Conservation (phyloP, 1,140 invertebrate genomes). For the Liolophura sinensis region DNA sequence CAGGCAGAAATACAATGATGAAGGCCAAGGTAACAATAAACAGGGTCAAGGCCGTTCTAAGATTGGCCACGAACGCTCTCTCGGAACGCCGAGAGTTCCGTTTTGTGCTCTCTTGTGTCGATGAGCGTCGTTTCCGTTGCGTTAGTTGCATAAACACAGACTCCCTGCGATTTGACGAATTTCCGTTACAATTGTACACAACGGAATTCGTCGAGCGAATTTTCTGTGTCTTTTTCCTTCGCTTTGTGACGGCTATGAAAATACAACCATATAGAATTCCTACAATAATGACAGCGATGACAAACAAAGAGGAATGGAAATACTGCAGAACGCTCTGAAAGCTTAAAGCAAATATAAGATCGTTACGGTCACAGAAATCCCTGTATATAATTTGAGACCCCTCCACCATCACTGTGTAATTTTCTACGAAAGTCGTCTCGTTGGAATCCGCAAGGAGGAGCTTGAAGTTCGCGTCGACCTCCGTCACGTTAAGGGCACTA, state of each 20-base stretch:
- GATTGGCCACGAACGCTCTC: conserved; percentile 40
- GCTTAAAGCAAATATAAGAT: conserved; percentile 20
- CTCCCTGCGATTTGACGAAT: not conserved
- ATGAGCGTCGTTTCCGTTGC: no score
- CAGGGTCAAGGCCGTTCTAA: conserved; percentile 49
- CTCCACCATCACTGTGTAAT: no score
- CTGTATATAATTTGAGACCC: conserved; percentile 7
- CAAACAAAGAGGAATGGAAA: conserved; percentile 40
- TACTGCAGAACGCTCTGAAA: conserved; percentile 38
- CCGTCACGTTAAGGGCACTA: no score
- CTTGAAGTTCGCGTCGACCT: no score
- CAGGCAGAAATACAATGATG: conserved; percentile 44
- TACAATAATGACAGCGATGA: conserved; percentile 37
- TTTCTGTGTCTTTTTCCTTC: conserved; percentile 28
- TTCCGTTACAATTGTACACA: conserved; percentile 20
- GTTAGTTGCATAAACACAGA: not conserved
- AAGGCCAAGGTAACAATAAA: conserved; percentile 51
- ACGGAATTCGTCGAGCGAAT: conserved; percentile 27
- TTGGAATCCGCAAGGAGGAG: no score
- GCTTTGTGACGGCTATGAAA: conserved; percentile 39
- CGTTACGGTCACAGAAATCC: conserved; percentile 27
- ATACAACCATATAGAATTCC: conserved; percentile 47
- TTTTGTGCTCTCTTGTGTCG: no score
- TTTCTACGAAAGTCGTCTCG: no score
- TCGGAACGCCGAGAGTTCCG: conserved; percentile 5